These are phyloP conservation scores for Zaprionus capensis DNA, from an alignment of 1,140 invertebrate genomes.

Conservation along the genomic window DNA sequence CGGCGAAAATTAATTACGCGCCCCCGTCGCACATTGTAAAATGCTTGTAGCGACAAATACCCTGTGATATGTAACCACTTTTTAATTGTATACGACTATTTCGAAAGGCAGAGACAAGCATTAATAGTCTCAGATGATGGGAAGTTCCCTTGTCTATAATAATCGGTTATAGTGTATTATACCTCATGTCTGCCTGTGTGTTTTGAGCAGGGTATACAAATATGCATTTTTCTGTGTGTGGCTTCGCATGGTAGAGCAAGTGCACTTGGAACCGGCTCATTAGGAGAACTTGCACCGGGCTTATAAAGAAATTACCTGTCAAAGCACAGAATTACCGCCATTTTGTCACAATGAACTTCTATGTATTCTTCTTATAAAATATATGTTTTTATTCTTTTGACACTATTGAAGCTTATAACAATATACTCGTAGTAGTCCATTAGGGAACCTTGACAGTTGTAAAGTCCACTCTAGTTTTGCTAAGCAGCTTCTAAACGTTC, in stretches of 20 bases:
- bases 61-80: background rate
- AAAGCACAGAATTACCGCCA: background rate
- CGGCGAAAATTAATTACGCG: slow-evolving; percentile 71
- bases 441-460: no score
- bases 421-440: no score
- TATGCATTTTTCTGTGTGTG: slow-evolving; percentile 5
- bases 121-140: background rate
- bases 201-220: background rate
- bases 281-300: background rate
- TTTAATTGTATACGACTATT: no score
- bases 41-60: background rate
- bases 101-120: no score
- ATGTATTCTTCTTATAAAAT: background rate
- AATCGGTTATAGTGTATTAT: background rate
- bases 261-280: background rate
- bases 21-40: slow-evolving; percentile 41
- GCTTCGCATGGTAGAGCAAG: background rate
- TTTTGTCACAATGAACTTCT: background rate
- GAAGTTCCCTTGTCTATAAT: background rate
- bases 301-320: background rate
- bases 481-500: no score
- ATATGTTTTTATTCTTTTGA: background rate
- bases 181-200: background rate
- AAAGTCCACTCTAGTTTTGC: no score
- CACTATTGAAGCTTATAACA: no score